Percentiles rank a stretch among this genome's conserved stretches.
Evolutionary conservation across 2,113 vertebrate genomes (phyloP).

Genomic region (Lagenorhynchus albirostris): DNA sequence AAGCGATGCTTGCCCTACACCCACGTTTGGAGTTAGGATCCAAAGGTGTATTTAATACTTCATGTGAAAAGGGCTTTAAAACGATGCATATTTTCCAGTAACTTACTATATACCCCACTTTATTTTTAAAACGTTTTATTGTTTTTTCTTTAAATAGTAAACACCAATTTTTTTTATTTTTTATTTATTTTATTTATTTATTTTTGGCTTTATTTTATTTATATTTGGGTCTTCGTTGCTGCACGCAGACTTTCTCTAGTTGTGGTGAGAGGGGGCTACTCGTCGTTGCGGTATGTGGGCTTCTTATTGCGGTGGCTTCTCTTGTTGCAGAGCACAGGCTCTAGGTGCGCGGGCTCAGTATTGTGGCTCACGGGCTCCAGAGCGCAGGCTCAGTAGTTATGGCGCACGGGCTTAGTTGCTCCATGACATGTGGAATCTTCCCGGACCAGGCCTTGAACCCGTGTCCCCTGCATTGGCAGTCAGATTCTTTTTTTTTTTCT

Average conservation of each 20-base stretch:
- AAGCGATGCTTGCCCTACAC: not conserved
- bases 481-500: too few relatives aligned
- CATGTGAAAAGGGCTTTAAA: not conserved
- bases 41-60: not conserved
- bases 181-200: not conserved
- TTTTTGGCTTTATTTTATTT: not conserved
- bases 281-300: too few relatives aligned
- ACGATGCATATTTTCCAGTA: not conserved
- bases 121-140: not conserved
- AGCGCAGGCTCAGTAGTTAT: not conserved
- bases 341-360: not conserved
- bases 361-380: not conserved
- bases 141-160: not conserved
- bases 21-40: not conserved
- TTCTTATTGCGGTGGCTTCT: not conserved
- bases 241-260: not conserved
- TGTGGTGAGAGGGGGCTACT: not conserved
- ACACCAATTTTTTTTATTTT: not conserved
- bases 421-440: not conserved
- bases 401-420: not conserved
- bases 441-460: too few relatives aligned
- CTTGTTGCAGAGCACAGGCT: not conserved
- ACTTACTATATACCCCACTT: not conserved
- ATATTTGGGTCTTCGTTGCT: not conserved
- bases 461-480: too few relatives aligned